These are phyloP conservation scores for Phyllotis vaccarum DNA, from an alignment of 2,797 vertebrate species.

Conservation along the genomic window DNA sequence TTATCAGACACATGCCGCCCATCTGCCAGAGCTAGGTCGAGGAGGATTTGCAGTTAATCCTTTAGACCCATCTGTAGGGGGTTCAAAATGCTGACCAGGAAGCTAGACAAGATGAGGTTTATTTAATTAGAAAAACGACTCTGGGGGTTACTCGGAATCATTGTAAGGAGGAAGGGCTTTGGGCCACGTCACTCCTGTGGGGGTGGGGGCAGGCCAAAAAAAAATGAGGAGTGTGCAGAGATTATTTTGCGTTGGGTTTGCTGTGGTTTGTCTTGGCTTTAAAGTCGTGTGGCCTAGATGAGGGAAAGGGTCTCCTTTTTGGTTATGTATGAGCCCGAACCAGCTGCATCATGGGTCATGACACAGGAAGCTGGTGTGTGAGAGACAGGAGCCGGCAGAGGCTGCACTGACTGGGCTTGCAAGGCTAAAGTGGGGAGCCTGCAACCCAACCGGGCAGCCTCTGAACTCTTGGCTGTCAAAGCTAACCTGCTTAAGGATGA, in stretches of 20 bases:
- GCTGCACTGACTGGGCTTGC: neutral
- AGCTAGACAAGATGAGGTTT: conserved; percentile 94
- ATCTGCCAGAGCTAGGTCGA: conserved; percentile 95
- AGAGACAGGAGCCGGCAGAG: neutral
- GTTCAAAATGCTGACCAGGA: conserved; percentile 96
- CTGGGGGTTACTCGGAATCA: conserved; percentile 91
- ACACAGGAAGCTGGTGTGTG: conserved; percentile 23
- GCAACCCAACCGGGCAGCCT: neutral
- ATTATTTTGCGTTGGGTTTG: conserved; percentile 66
- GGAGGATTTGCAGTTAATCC: conserved; percentile 97
- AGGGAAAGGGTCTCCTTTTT: conserved; percentile 68
- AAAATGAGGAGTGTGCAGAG: conserved; percentile 50
- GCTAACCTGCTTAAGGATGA: neutral
- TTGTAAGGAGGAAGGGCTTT: conserved; percentile 89
- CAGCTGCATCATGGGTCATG: neutral
- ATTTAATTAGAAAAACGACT: conserved; percentile 92
- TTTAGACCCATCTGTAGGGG: conserved; percentile 95
- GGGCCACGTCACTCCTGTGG: conserved; percentile 82
- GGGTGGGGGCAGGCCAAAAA: conserved; percentile 71
- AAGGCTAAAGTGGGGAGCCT: conserved; percentile 56
- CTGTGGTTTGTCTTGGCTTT: conserved; percentile 11
- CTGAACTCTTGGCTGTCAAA: neutral
- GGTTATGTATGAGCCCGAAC: conserved; percentile 62
- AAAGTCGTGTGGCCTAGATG: neutral
- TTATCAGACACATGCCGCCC: conserved; percentile 93